Percentiles rank a stretch among this genome's conserved stretches.
These are phyloP conservation scores for Hydrophis major DNA, from an alignment of 2,797 vertebrate species.

Conservation along the genomic window DNA sequence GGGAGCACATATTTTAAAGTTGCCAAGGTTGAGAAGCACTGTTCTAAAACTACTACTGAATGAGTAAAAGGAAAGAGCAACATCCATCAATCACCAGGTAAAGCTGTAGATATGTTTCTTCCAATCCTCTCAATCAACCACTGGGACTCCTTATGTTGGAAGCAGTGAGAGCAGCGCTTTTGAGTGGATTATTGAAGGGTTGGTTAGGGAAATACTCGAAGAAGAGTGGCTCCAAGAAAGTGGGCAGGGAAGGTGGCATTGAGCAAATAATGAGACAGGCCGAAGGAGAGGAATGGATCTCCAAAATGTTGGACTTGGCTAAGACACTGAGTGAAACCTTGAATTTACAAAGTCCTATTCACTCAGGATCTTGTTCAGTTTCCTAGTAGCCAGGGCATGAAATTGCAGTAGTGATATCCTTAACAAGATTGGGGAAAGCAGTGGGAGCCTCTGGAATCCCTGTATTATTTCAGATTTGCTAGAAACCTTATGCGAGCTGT, in stretches of 20 bases:
- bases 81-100: neutral
- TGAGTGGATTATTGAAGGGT: neutral
- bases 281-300: neutral
- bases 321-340: neutral
- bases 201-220: neutral
- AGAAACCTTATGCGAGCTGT: constrained; percentile 22
- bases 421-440: constrained; percentile 6
- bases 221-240: neutral
- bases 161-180: constrained; percentile 22
- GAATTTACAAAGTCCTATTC: neutral
- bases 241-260: neutral
- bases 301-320: neutral
- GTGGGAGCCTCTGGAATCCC: constrained; percentile 35
- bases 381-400: neutral
- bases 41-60: neutral
- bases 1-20: neutral
- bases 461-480: constrained; percentile 5
- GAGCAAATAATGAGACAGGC: neutral
- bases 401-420: neutral
- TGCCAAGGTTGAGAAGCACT: neutral
- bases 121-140: neutral
- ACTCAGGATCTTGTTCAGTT: neutral
- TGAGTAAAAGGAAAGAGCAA: fast-evolving
- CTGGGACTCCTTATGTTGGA: neutral
- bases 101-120: neutral